Evolutionary conservation across 1,140 invertebrate genomes (phyloP).

Genomic region (Aphelenchoides avenae): DNA sequence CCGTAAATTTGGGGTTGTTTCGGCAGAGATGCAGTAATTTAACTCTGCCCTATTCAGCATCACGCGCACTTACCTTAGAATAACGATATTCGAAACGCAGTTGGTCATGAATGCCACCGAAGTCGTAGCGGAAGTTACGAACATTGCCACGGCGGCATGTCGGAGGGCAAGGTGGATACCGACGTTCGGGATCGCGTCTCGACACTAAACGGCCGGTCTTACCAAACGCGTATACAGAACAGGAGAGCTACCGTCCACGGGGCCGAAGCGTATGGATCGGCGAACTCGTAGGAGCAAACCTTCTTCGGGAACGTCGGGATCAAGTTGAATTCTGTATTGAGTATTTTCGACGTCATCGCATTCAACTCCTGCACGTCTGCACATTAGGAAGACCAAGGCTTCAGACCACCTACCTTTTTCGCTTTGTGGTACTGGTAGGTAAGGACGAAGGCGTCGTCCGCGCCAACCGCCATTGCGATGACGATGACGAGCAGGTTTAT

Average conservation of each 20-base stretch:
- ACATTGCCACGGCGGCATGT: conserved; percentile 62
- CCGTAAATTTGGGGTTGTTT: too few relatives aligned
- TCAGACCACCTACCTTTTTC: conserved; percentile 59
- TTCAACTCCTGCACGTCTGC: too few relatives aligned
- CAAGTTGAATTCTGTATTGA: not conserved
- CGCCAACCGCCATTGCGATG: conserved; percentile 62
- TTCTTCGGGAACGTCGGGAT: too few relatives aligned
- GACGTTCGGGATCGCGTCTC: too few relatives aligned
- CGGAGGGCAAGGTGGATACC: too few relatives aligned
- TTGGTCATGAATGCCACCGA: conserved; percentile 62
- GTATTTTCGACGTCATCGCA: not conserved
- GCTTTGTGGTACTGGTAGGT: conserved; percentile 60
- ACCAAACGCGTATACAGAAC: too few relatives aligned
- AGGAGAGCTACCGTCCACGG: too few relatives aligned
- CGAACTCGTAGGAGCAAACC: too few relatives aligned
- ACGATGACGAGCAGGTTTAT: conserved; percentile 63
- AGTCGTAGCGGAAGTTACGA: conserved; percentile 63
- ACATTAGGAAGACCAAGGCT: too few relatives aligned
- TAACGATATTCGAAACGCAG: conserved; percentile 61
- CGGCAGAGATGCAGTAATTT: too few relatives aligned
- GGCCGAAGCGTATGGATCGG: too few relatives aligned
- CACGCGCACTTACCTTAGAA: conserved; percentile 49
- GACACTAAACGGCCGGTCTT: conserved; percentile 19
- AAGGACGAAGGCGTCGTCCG: conserved; percentile 63
- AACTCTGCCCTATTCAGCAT: too few relatives aligned